These are phyloP conservation scores for Lepus timidus DNA, from an alignment of 2,113 vertebrate species.

Conservation along the genomic window DNA sequence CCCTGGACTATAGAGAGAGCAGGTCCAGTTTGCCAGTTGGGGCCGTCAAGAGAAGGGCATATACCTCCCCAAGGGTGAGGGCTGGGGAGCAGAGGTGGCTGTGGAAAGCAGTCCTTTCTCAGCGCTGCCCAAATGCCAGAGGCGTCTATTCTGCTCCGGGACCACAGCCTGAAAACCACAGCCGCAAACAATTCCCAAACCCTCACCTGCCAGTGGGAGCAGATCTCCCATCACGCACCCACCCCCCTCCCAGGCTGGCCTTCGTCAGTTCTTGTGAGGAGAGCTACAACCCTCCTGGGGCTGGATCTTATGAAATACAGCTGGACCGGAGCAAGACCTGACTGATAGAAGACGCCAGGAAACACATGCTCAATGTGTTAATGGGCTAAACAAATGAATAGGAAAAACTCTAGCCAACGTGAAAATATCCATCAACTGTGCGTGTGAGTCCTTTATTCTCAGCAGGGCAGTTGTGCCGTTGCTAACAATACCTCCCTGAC, in stretches of 20 bases:
- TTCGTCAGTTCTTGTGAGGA: neutral
- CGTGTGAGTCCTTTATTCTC: neutral
- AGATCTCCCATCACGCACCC: neutral
- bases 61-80: neutral
- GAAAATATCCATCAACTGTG: neutral
- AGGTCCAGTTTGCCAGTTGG: neutral
- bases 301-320: neutral
- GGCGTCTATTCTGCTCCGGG: neutral
- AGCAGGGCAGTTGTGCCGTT: neutral
- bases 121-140: neutral
- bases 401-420: slow-evolving; percentile 7
- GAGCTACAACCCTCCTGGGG: neutral
- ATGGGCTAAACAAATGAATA: slow-evolving; percentile 5
- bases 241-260: neutral
- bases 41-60: neutral
- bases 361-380: slow-evolving; percentile 1
- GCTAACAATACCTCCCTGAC: slow-evolving; percentile 23
- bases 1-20: neutral
- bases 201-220: neutral
- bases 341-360: neutral
- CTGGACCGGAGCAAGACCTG: neutral
- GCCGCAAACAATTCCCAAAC: neutral
- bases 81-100: neutral
- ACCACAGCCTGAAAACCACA: neutral
- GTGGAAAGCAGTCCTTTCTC: slow-evolving; percentile 8